Base-by-base conservation (phyloP, 1,140 invertebrate species). In the Carcinoscorpius rotundicauda region DNA sequence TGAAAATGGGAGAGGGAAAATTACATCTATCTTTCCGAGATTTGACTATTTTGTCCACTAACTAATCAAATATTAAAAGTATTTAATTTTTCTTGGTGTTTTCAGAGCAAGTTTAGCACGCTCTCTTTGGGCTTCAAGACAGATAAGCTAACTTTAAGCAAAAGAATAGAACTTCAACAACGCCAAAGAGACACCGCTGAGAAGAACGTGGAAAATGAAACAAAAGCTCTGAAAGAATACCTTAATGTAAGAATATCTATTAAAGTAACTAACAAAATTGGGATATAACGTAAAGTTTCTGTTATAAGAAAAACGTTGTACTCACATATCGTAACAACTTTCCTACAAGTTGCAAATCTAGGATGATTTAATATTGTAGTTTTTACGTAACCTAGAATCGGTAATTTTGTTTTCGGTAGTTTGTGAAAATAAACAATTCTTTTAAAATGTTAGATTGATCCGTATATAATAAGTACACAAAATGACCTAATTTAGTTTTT, bases 111-210 rank as follows among this genome's bases (percentile, higher is more conserved):
- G 66, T 81, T 78, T 69, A 74, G 72, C 4, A 75, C 74, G 64
- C 72, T 81, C 11, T 75, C 77, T 4, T 66, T 81, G 62, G 79
- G 79, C 10, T 80, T 81, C 71, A 78, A 79, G 65, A 81, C 79
- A 60, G 80, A 81, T 71, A 75, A 76, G 59, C 66, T 79, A 51
- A 81, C 80, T 3, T 67, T 81, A 8, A 71, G 73, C 3, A 72
- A 76, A 62, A 71, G 80, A 60, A 66, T 78, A 49, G 76, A 78
- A 56, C 72, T 79, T 5, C 79, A 80, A 69, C 76, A 77, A 63
- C 73, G 79, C 51, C 75, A 80, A n/a, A 67, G 80, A 58, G 80
- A 81, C 72, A 72, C 78, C 50, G 76, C 78, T 0, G 80, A 81
- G 69, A 72, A 75, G 57, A 80, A 81, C 68, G 74, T 80, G 52